phyloP scores from a whole-genome alignment of 2,797 vertebrate genomes.

The Siniperca undulata region DNA sequence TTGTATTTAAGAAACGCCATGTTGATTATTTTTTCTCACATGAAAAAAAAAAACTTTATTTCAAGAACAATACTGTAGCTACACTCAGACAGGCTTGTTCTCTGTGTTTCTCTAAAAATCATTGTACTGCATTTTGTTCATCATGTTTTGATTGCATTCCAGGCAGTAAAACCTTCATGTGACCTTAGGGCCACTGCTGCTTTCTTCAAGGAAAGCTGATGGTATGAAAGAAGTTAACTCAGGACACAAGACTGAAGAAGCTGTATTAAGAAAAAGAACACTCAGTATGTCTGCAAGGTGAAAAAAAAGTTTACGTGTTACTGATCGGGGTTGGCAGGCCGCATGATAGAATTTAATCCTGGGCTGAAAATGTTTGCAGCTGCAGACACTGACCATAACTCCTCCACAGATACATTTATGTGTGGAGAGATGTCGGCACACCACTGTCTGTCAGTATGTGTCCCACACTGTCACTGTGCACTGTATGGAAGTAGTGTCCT shows the following conservation, averaged over 20 bases:
- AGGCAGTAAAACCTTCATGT: no score
- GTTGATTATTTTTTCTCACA: neutral
- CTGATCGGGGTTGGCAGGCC: slow-evolving; percentile 43
- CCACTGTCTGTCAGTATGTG: slow-evolving; percentile 30
- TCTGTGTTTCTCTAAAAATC: neutral
- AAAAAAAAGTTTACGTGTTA: slow-evolving; percentile 23
- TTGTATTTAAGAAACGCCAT: neutral
- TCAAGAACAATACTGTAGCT: neutral
- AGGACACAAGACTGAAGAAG: neutral
- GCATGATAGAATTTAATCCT: slow-evolving; percentile 50
- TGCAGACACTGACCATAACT: slow-evolving; percentile 36
- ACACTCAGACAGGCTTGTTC: neutral
- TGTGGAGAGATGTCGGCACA: slow-evolving; percentile 23
- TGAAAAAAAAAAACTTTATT: neutral
- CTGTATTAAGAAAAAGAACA: neutral
- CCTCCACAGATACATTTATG: slow-evolving; percentile 35
- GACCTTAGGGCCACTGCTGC: neutral
- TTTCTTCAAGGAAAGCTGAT: neutral
- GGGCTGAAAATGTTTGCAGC: slow-evolving; percentile 32
- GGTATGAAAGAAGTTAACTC: slow-evolving; percentile 2
- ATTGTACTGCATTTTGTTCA: neutral
- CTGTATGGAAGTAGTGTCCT: slow-evolving; percentile 16
- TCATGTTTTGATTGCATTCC: neutral
- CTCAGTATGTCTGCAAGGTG: slow-evolving; percentile 1
- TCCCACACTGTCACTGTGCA: slow-evolving; percentile 32